A percentile compares a stretch with the other conserved stretches of the same genome.
These are phyloP conservation scores for Lampris megalopsis DNA, from an alignment of 2,113 vertebrate species.

Conservation along the genomic window DNA sequence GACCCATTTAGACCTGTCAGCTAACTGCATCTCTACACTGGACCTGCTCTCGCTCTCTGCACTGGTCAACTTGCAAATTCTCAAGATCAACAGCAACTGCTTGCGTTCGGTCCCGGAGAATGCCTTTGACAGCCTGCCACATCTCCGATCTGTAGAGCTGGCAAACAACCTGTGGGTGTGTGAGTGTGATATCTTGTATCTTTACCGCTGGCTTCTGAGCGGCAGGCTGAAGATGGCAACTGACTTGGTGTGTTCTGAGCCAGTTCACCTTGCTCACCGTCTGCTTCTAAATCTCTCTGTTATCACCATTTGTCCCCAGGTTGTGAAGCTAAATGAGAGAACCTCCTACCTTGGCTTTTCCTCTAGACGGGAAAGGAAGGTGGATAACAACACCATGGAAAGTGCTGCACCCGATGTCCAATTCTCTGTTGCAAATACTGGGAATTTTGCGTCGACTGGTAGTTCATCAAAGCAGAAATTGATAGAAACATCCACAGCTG, in stretches of 20 bases:
- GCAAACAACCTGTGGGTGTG: slow-evolving; percentile 82
- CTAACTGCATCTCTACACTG: slow-evolving; percentile 80
- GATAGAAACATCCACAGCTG: neutral
- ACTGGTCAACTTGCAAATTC: slow-evolving; percentile 79
- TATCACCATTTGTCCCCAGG: slow-evolving; percentile 75
- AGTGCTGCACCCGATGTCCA: neutral
- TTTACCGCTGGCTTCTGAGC: slow-evolving; percentile 80
- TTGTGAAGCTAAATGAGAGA: slow-evolving; percentile 64
- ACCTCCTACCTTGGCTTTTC: neutral
- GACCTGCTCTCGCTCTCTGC: slow-evolving; percentile 71
- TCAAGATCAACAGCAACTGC: slow-evolving; percentile 84
- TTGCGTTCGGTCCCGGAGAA: slow-evolving; percentile 78
- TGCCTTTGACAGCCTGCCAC: slow-evolving; percentile 73
- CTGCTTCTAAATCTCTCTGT: slow-evolving; percentile 79
- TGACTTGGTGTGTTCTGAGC: slow-evolving; percentile 77
- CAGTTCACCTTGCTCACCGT: slow-evolving; percentile 75
- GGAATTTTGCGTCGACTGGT: neutral
- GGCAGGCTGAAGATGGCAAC: slow-evolving; percentile 72
- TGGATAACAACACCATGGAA: neutral
- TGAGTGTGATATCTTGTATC: slow-evolving; percentile 82
- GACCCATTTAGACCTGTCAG: slow-evolving; percentile 79
- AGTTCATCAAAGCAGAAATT: slow-evolving; percentile 8
- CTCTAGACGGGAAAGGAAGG: neutral
- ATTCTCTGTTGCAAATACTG: slow-evolving; percentile 5
- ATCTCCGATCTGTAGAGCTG: slow-evolving; percentile 75